phyloP scores from a whole-genome alignment of 2,888 invertebrate genomes.

The Congeria kusceri region DNA sequence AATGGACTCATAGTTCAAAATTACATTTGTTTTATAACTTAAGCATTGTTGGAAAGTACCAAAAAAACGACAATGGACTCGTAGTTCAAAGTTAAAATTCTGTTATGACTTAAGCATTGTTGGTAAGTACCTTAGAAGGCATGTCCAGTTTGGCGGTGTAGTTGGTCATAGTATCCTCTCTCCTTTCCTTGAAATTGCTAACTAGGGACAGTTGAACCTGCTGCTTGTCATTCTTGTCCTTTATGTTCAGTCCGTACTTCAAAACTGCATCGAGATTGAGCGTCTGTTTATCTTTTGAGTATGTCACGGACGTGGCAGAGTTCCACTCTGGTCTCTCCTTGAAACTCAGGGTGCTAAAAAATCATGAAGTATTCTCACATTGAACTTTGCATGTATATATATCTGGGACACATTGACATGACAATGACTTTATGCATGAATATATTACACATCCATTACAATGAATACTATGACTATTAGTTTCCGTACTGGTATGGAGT shows the following conservation, averaged over 20 bases:
- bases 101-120: too few relatives aligned
- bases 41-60: too few relatives aligned
- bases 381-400: too few relatives aligned
- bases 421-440: too few relatives aligned
- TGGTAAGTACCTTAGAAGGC: conserved; percentile 67
- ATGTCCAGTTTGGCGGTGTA: conserved; percentile 58
- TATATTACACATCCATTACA: too few relatives aligned
- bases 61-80: too few relatives aligned
- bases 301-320: conserved; percentile 51
- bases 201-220: conserved; percentile 46
- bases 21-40: too few relatives aligned
- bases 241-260: conserved; percentile 71
- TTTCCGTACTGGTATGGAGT: too few relatives aligned
- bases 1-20: too few relatives aligned
- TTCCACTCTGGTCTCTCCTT: conserved; percentile 66
- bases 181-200: conserved; percentile 52
- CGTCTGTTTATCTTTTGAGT: conserved; percentile 53
- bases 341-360: conserved; percentile 68
- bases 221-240: conserved; percentile 63
- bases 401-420: too few relatives aligned
- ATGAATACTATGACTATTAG: too few relatives aligned
- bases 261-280: conserved; percentile 36
- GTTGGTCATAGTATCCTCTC: conserved; percentile 34
- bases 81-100: too few relatives aligned
- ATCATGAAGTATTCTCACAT: neutral